Conservation (phyloP, 2,113 vertebrate species). For the Pelvicachromis taeniatus region DNA sequence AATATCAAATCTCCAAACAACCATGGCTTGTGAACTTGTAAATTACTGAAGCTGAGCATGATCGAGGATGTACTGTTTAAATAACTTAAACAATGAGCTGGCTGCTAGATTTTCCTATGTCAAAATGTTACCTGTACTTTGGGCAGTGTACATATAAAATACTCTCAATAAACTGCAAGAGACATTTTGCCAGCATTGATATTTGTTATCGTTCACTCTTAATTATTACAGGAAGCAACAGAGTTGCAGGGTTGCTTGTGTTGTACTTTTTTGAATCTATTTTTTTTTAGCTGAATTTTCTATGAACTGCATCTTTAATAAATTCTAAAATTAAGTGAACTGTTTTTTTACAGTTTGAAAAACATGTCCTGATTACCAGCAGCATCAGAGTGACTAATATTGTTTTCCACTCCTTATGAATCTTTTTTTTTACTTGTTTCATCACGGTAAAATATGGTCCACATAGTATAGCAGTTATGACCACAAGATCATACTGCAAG, state of each 20-base stretch:
- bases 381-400: neutral
- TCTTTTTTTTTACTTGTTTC: neutral
- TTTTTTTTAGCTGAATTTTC: neutral
- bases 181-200: neutral
- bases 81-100: neutral
- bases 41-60: neutral
- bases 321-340: neutral
- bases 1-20: neutral
- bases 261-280: neutral
- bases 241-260: rapidly evolving
- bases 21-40: neutral
- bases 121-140: neutral
- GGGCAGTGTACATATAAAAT: neutral
- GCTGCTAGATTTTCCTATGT: neutral
- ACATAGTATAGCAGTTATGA: neutral
- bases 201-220: neutral
- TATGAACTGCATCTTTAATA: neutral
- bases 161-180: neutral
- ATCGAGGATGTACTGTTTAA: neutral
- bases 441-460: neutral
- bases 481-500: neutral
- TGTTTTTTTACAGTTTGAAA: neutral
- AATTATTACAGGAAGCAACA: neutral
- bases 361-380: neutral
- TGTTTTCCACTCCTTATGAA: rapidly evolving